These are phyloP conservation scores for Monomorium pharaonis DNA, from an alignment of 1,140 invertebrate genomes.

Conservation along the genomic window DNA sequence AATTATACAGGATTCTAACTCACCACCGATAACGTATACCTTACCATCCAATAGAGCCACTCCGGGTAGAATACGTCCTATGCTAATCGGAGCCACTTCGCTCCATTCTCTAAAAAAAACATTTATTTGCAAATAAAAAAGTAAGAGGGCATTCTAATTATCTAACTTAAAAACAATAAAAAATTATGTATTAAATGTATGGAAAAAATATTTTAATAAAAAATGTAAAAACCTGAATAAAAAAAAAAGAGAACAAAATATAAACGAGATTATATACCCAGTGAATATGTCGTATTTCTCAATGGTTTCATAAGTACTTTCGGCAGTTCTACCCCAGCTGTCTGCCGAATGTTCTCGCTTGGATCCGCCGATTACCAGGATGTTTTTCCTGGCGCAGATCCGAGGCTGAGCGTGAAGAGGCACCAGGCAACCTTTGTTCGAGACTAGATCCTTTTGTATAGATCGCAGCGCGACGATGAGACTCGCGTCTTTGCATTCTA, in stretches of 20 bases:
- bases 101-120: conserved; percentile 90
- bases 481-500: conserved; percentile 92
- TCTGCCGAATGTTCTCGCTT: conserved; percentile 90
- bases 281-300: conserved; percentile 93
- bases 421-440: conserved; percentile 91
- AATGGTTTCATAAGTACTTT: conserved; percentile 92
- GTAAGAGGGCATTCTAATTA: neutral
- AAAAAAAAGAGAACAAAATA: neutral
- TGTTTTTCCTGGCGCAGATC: conserved; percentile 93
- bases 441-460: conserved; percentile 92
- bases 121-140: neutral
- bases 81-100: conserved; percentile 92
- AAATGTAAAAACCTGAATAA: conserved; percentile 13
- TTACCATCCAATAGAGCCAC: conserved; percentile 94
- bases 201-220: neutral
- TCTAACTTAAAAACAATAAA: neutral
- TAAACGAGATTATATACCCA: conserved; percentile 84
- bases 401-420: conserved; percentile 91
- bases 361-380: conserved; percentile 96
- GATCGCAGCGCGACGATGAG: conserved; percentile 92
- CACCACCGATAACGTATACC: conserved; percentile 97
- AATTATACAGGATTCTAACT: conserved; percentile 95
- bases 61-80: conserved; percentile 95
- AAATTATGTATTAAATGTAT: too few species aligned
- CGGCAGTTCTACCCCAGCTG: conserved; percentile 87